Evolutionary conservation across 2,797 vertebrate genomes (phyloP).

Genomic region (Xiphophorus birchmanni): DNA sequence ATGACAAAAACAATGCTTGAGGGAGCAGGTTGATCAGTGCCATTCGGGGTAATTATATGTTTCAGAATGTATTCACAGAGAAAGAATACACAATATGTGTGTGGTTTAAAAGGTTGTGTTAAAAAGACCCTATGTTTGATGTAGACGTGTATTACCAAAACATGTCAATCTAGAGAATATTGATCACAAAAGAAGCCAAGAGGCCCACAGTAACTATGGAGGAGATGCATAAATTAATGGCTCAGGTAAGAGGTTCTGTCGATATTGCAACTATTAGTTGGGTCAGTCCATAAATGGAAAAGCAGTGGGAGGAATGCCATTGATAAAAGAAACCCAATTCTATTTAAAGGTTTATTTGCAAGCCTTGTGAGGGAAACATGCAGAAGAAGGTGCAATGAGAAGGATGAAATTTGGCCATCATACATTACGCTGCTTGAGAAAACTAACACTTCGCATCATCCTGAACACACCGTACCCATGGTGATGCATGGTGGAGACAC

Average conservation of each 20-base stretch:
- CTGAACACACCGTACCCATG: not conserved
- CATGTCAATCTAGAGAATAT: slow-evolving; percentile 8
- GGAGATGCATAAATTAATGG: not conserved
- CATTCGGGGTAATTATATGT: slow-evolving; percentile 10
- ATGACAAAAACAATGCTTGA: slow-evolving; percentile 41
- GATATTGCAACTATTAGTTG: not conserved
- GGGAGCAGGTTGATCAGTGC: slow-evolving; percentile 18
- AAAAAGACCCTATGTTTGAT: not conserved
- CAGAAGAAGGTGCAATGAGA: not conserved
- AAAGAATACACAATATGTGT: not conserved
- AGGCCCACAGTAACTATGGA: not conserved
- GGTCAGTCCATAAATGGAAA: not conserved
- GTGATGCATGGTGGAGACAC: not conserved
- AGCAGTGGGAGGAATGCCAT: not conserved
- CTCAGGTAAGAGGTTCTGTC: not conserved
- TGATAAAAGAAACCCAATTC: not conserved
- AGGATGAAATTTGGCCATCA: not conserved
- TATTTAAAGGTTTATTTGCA: not conserved
- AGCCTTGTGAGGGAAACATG: not conserved
- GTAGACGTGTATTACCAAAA: slow-evolving; percentile 1
- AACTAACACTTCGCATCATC: not conserved
- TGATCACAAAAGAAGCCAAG: not conserved
- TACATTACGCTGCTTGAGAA: not conserved
- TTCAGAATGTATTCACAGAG: slow-evolving; percentile 5
- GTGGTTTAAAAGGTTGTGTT: not conserved